Percentiles rank a stretch among this genome's conserved stretches.
Evolutionary conservation across 2,888 invertebrate genomes (phyloP).

Genomic region (Andrena fulva): DNA sequence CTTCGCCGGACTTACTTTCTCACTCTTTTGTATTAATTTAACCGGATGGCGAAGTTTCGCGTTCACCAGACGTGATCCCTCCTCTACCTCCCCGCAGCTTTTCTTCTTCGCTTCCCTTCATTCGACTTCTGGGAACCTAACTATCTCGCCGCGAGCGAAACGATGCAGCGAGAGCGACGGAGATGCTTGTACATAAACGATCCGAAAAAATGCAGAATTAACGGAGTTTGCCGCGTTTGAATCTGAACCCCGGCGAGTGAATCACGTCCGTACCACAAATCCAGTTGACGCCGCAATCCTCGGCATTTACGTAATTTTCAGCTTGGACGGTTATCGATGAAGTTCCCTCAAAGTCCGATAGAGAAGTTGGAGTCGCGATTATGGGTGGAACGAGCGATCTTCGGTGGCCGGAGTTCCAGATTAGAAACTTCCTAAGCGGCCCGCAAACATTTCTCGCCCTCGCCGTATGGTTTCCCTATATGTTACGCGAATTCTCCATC

Average conservation of each 20-base stretch:
- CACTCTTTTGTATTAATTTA: conserved; percentile 56
- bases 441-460: conserved; percentile 44
- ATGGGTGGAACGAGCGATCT: conserved; percentile 25
- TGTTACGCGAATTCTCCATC: background rate
- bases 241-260: background rate
- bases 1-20: conserved; percentile 42
- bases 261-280: background rate
- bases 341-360: conserved; percentile 19
- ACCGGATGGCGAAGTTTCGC: conserved; percentile 35
- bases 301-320: conserved; percentile 28
- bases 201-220: background rate
- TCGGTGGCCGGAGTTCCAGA: conserved; percentile 32
- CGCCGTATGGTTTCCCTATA: background rate
- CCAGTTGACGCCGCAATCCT: background rate
- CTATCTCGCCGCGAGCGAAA: background rate
- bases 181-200: background rate
- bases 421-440: conserved; percentile 49
- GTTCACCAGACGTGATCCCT: conserved; percentile 32
- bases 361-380: conserved; percentile 37
- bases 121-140: background rate
- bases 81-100: background rate
- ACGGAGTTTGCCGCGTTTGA: background rate
- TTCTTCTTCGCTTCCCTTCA: background rate
- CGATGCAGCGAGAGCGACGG: too few species aligned
- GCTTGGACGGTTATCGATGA: conserved; percentile 8